A percentile compares a stretch with the other conserved stretches of the same genome.
Conservation (phyloP, 2,797 vertebrate species). For the Alfaro cultratus region DNA sequence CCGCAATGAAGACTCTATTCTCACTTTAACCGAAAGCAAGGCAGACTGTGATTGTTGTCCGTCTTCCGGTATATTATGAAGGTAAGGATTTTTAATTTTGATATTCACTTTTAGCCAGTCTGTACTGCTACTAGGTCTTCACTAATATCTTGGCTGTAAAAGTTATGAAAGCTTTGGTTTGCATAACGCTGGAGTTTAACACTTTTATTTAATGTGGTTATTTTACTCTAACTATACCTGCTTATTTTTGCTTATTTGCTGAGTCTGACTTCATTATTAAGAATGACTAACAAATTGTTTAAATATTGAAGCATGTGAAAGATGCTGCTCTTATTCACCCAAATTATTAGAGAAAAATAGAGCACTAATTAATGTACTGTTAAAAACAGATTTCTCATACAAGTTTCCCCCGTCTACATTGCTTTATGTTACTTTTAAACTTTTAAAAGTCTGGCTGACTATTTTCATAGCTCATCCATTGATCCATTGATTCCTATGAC, state of each 20-base stretch:
- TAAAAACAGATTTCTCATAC: neutral
- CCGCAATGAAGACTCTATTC: constrained; percentile 19
- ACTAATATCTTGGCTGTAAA: neutral
- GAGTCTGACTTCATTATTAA: neutral
- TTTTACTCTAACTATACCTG: neutral
- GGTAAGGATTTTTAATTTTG: constrained; percentile 58
- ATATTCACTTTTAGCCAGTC: constrained; percentile 1
- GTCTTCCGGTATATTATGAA: constrained; percentile 52
- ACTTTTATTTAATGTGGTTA: neutral
- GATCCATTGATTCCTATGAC: neutral
- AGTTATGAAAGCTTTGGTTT: neutral
- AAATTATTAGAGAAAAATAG: neutral
- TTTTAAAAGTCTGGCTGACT: neutral
- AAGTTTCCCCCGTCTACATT: neutral
- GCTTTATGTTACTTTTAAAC: neutral
- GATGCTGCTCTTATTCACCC: neutral
- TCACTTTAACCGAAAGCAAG: constrained; percentile 23
- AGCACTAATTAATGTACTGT: neutral
- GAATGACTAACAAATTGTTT: constrained; percentile 1
- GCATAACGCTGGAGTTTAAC: neutral
- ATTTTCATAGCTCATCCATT: neutral
- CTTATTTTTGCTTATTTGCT: neutral
- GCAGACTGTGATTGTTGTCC: constrained; percentile 11
- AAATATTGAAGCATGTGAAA: neutral
- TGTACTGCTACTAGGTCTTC: neutral